Evolutionary conservation across 2,888 invertebrate species (phyloP), one percentile per base, ranked within the genome.

Genomic region (Hypena proboscidalis): DNA sequence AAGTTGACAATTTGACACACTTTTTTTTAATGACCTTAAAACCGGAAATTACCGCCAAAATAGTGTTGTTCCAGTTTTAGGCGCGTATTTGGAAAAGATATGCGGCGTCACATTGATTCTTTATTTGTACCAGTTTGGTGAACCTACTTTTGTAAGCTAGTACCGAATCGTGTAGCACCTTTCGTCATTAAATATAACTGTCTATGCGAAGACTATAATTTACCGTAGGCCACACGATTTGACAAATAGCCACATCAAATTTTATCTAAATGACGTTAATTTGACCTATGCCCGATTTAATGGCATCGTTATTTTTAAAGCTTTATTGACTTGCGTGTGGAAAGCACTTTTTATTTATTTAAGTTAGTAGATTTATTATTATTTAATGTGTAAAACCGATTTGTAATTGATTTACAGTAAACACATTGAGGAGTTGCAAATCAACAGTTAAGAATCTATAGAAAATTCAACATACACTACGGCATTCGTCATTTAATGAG

Each of bases 141-240:
- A 42, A 55, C 61, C 61, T 53, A 60, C 61, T 57, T 60, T 61
- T 61, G 44, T 44, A 25, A 35, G 45, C 48, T 47, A 53, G 48
- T 40, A 45, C 50, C 62, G 45, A 58, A 52, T 49, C 52, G 58
- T 46, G 58, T 52, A 51, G 27, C 51, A 65, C 48, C 44, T 50
- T 52, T 42, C 43, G 49, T 40, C 66, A 58, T 52, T 49, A 49
- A 21, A 60, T 30, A 53, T 63, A 65, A 63, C 63, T 63, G 63
- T 63, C 49, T 37, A 51, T 34, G 40, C 62, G 34, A 42, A 54
- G 45, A 46, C 30, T 33, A 48, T 63, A 55, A 61, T 61, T 65
- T 63, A 63, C 58, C 66, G 66, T 63, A 62, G 58, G 47, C 46
- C 26, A 55, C 51, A 50, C 62, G 54, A 58, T 65, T 61, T 62